Conservation (phyloP, 2,888 invertebrate species). For the Nezara viridula region DNA sequence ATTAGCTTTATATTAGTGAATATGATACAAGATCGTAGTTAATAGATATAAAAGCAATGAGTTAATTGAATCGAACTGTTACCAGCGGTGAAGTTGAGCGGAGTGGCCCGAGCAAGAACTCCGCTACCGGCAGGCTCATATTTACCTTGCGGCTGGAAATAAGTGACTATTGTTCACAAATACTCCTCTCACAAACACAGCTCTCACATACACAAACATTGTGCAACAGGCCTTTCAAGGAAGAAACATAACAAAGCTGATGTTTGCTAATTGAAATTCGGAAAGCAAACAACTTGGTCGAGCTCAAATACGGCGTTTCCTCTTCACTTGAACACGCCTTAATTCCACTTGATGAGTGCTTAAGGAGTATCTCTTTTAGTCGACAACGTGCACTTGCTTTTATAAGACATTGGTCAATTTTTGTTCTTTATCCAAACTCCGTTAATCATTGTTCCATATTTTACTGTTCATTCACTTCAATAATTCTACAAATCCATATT, state of each 20-base stretch:
- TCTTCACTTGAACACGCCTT: background rate
- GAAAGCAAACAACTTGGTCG: constrained; percentile 20
- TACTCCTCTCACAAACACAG: constrained; percentile 1
- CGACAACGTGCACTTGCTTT: background rate
- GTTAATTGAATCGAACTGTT: background rate
- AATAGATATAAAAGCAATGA: background rate
- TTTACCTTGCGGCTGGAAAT: background rate
- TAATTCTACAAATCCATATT: too few relatives aligned
- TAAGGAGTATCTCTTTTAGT: background rate
- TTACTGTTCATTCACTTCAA: too few relatives aligned
- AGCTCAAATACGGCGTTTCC: background rate
- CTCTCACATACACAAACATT: constrained; percentile 21
- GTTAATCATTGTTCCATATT: too few relatives aligned
- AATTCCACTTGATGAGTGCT: background rate
- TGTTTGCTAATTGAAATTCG: constrained; percentile 46
- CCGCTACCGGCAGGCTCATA: background rate
- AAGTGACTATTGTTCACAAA: constrained; percentile 16
- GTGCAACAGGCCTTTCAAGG: background rate
- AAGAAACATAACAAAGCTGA: constrained; percentile 17
- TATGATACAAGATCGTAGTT: too few relatives aligned
- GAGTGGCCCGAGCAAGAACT: background rate
- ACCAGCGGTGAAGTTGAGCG: background rate
- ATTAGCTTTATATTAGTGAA: too few relatives aligned
- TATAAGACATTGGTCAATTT: background rate
- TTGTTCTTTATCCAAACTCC: too few relatives aligned